A percentile compares a stretch with the other conserved stretches of the same genome.
phyloP scores from a whole-genome alignment of 2,797 vertebrate species.

The Benthosema pterotum region DNA sequence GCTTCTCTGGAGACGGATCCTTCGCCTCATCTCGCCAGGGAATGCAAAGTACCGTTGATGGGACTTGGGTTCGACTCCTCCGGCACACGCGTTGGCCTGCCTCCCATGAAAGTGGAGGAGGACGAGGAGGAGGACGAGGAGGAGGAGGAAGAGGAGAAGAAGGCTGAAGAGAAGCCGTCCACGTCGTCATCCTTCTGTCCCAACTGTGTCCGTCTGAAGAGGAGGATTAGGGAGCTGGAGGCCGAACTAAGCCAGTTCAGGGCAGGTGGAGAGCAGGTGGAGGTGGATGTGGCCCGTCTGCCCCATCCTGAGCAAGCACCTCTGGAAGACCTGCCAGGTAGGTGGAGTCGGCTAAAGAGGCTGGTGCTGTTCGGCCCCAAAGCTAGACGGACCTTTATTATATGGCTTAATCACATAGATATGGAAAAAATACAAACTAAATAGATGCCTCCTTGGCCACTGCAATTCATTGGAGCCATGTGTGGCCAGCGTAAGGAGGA shows the following conservation, averaged over 20 bases:
- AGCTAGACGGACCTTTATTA: too few relatives aligned
- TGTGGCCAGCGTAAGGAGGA: too few relatives aligned
- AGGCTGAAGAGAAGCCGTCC: constrained; percentile 81
- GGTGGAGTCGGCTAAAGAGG: constrained; percentile 39
- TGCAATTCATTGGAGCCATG: too few relatives aligned
- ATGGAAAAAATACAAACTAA: too few relatives aligned
- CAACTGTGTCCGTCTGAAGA: constrained; percentile 93
- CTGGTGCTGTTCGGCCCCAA: neutral
- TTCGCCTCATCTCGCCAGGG: constrained; percentile 61
- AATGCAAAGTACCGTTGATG: constrained; percentile 74
- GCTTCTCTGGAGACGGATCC: constrained; percentile 84
- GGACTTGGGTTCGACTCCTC: constrained; percentile 56
- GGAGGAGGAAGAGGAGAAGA: constrained; percentile 70
- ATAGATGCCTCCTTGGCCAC: too few relatives aligned
- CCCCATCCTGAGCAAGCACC: constrained; percentile 87
- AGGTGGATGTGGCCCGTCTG: constrained; percentile 61
- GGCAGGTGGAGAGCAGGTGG: constrained; percentile 79
- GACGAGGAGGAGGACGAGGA: constrained; percentile 75
- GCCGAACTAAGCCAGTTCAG: constrained; percentile 89
- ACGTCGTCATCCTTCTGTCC: constrained; percentile 89
- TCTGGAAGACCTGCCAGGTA: constrained; percentile 91
- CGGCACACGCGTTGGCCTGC: constrained; percentile 69
- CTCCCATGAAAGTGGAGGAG: constrained; percentile 86
- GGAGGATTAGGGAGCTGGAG: constrained; percentile 92
- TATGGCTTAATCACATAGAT: too few relatives aligned